Evolutionary conservation across 2,113 vertebrate species (phyloP).

Genomic region (Camelus dromedarius): DNA sequence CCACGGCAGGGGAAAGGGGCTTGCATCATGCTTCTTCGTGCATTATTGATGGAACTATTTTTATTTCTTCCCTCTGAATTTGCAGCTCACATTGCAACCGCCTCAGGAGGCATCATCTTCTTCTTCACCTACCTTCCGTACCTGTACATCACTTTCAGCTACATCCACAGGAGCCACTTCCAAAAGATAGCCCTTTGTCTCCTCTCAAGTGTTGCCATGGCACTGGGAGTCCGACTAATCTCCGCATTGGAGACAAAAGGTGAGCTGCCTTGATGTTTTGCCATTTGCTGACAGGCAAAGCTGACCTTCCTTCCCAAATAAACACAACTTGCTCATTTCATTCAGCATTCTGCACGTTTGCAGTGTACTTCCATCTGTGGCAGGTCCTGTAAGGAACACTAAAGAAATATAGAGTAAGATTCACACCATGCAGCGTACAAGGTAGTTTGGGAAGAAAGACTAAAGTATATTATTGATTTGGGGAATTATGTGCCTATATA

Average conservation of each 20-base stretch:
- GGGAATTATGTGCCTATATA: not conserved
- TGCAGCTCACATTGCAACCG: slow-evolving; percentile 93
- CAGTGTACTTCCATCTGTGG: not conserved
- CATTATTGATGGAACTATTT: not conserved
- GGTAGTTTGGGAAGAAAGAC: not conserved
- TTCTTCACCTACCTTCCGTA: slow-evolving; percentile 97
- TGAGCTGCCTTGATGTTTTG: slow-evolving; percentile 76
- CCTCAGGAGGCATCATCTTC: slow-evolving; percentile 93
- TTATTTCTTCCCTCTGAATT: slow-evolving; percentile 10
- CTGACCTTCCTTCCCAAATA: not conserved
- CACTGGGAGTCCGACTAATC: slow-evolving; percentile 95
- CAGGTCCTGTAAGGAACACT: not conserved
- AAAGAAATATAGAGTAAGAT: not conserved
- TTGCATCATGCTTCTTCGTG: rapidly evolving
- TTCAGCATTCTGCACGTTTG: not conserved
- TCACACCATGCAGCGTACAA: not conserved
- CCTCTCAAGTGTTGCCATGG: slow-evolving; percentile 97
- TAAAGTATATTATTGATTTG: not conserved
- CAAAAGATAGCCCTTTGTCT: slow-evolving; percentile 95
- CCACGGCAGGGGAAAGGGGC: not conserved
- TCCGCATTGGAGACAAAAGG: slow-evolving; percentile 96
- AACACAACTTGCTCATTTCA: not conserved
- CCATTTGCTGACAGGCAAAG: not conserved
- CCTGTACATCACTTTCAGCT: slow-evolving; percentile 94
- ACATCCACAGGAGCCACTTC: slow-evolving; percentile 90